Evolutionary conservation across 2,113 vertebrate species (phyloP).

Genomic region (Alces alces): DNA sequence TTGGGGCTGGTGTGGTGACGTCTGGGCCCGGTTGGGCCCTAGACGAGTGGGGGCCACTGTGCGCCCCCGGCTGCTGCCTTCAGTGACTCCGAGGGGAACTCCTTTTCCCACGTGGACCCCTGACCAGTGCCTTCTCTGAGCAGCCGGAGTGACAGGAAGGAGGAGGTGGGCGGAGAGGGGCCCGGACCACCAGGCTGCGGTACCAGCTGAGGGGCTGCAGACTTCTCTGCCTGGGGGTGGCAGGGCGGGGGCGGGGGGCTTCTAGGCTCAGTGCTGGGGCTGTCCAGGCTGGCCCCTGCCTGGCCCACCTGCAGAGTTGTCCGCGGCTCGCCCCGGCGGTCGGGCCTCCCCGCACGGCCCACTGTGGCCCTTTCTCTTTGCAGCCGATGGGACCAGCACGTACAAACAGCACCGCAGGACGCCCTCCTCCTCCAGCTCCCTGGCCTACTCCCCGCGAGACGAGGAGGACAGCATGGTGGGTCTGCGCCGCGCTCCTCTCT

Average conservation of each 20-base stretch:
- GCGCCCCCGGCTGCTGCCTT: neutral
- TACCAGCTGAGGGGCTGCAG: neutral
- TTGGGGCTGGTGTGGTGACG: neutral
- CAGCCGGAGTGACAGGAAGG: neutral
- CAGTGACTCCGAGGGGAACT: neutral
- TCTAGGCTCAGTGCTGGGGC: neutral
- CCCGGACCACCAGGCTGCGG: neutral
- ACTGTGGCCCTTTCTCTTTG: neutral
- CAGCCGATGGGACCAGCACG: constrained; percentile 88
- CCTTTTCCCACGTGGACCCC: fast-evolving
- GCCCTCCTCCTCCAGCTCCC: constrained; percentile 94
- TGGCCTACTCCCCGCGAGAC: constrained; percentile 92
- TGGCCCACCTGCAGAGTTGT: neutral
- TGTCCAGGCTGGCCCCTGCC: neutral
- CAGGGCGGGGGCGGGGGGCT: neutral
- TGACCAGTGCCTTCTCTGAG: neutral
- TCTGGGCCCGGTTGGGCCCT: neutral
- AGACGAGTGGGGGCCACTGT: neutral
- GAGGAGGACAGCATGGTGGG: constrained; percentile 96
- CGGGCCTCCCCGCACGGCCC: neutral
- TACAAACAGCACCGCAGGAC: constrained; percentile 96
- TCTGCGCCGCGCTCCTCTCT: neutral
- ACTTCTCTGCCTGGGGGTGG: neutral
- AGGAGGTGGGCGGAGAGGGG: neutral
- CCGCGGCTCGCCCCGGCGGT: fast-evolving